Percentiles rank a stretch among this genome's conserved stretches.
Evolutionary conservation across 2,797 vertebrate species (phyloP).

Genomic region (Labeo calbasu): DNA sequence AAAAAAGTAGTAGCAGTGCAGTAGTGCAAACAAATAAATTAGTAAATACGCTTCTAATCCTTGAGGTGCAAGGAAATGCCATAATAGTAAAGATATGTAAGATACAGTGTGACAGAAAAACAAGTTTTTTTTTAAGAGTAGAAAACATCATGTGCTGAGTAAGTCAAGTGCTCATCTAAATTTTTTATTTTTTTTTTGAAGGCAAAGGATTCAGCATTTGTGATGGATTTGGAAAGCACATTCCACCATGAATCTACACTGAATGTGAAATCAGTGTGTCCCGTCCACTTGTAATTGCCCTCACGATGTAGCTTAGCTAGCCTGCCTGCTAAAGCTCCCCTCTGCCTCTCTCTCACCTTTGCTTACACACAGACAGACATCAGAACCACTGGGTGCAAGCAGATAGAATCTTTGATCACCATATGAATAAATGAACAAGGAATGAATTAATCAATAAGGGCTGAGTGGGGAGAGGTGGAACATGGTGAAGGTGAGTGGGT

Average conservation of each 20-base stretch:
- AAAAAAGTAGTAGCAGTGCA: background rate
- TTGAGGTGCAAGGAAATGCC: background rate
- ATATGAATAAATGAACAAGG: slow-evolving; percentile 54
- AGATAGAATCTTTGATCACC: slow-evolving; percentile 52
- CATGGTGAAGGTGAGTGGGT: slow-evolving; percentile 47
- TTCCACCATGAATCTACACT: background rate
- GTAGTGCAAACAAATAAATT: background rate
- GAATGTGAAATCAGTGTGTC: slow-evolving; percentile 10
- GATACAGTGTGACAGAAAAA: background rate
- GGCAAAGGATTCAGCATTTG: background rate
- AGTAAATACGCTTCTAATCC: background rate
- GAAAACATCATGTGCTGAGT: slow-evolving; percentile 2
- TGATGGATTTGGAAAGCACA: slow-evolving; percentile 19
- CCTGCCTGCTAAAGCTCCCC: slow-evolving; percentile 29
- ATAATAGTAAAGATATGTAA: background rate
- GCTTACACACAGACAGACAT: slow-evolving; percentile 41
- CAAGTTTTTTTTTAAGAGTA: background rate
- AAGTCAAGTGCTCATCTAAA: background rate
- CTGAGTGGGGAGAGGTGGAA: slow-evolving; percentile 44
- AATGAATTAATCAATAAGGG: slow-evolving; percentile 55
- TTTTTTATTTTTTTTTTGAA: background rate
- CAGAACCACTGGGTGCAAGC: slow-evolving; percentile 36
- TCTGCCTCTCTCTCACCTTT: slow-evolving; percentile 13
- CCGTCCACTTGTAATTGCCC: slow-evolving; percentile 40
- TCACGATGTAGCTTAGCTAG: slow-evolving; percentile 36